Evolutionary conservation across 1,140 invertebrate genomes (phyloP), one percentile per base, ranked within the genome.

Genomic region (Drosophila arizonae): DNA sequence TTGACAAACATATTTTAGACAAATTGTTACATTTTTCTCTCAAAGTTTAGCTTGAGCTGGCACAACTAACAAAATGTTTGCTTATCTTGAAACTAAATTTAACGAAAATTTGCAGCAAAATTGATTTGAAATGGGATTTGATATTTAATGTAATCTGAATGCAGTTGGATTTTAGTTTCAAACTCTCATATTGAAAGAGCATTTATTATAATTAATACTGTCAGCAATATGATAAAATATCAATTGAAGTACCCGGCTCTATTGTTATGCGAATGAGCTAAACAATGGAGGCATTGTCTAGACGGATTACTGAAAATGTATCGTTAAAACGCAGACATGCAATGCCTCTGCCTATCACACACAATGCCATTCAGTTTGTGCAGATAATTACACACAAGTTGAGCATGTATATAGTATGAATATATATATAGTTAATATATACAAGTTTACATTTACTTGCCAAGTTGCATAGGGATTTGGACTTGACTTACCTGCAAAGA

Each of bases 1-100:
- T 62, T 46, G 55, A 58, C 72, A 70, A 74, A 74, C 58, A 74
- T 26, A 74, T 74, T 72, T 74, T 69, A 58, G 66, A 28, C 66
- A 74, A 74, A 74, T 74, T 74, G 72, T 63, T 70, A 63, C 57
- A 58, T 62, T 66, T 66, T 52, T 46, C 36, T 50, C 11, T 9
- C 39, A 33, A 61, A 28, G 55, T 57, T 28, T 33, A 50, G 45
- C 17, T 45, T 43, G 45, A 17, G 45, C 30, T 17, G 5, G 21
- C 21, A 24, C 13, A 28, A 30, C 28, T 30, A 11, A 15, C 15
- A 15, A 72, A 54, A 58, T 57, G 21, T 72, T 72, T 72, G 30
- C n/a, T 28, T 4, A 36, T 24, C 28, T 48, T 51, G 13, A 57
- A 41, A 57, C 51, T 57, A 26, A 56, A 56, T 64, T 26, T 33